Base-by-base conservation (phyloP, 2,888 invertebrate species). In the Hedychridium roseum region DNA sequence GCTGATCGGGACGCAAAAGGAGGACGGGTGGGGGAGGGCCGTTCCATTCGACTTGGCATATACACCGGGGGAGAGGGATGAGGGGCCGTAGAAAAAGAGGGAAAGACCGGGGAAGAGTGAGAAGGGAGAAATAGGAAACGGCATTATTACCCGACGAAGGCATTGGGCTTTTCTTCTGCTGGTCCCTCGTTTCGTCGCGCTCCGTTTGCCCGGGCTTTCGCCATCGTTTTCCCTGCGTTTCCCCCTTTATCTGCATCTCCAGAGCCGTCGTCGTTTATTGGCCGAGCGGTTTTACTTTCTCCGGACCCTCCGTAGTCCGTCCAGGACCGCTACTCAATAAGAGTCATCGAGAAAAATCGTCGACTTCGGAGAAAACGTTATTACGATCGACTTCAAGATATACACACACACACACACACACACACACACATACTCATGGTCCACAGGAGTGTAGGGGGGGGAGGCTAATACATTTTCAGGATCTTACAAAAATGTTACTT, bases 41-140 rank as follows among this genome's bases (percentile, higher is more conserved):
- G 48, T 48, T 38, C 54, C 52, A 52, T 53, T 56, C 50, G 48
- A 43, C 26, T 11, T 45, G 43, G 48, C 50, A 53, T n/a, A n/a
- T n/a, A n/a, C n/a, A n/a, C n/a, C n/a, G n/a, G n/a, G n/a, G n/a
- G n/a, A n/a, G n/a, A n/a, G n/a, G n/a, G n/a, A n/a, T n/a, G n/a
- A n/a, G n/a, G n/a, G n/a, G n/a, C 16, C 16, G 28, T 23, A 20
- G 16, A 9, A 12, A 11, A 20, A 6, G 42, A 12, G 32, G 14
- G 18, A 36, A 11, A 30, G 12, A 11, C 23, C n/a, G 20, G 9
- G 26, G 1, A 23, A 32, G 23, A 41, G 35, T 6, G 40, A 20
- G 14, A 9, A 38, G 26, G 1, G 27, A 39, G 36, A 50, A 32
- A 26, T 28, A 30, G 21, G 38, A 36, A 30, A 31, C 26, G 16